phyloP scores from a whole-genome alignment of 2,797 vertebrate species.

The Brachyalestes nurse region DNA sequence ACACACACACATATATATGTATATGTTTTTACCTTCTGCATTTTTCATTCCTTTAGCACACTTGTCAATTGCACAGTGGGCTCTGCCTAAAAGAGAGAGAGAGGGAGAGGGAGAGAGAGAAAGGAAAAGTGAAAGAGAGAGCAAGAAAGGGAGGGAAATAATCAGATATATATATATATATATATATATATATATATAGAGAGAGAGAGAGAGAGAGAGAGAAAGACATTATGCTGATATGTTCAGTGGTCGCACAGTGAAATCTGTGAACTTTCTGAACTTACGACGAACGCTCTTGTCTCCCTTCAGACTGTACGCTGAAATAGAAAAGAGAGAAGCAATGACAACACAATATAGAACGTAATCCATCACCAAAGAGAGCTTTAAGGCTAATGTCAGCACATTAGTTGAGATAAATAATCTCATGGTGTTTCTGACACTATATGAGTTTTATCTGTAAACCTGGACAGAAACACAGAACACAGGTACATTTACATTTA shows the following conservation, averaged over 20 bases:
- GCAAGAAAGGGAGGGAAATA: neutral
- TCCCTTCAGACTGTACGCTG: conserved; percentile 24
- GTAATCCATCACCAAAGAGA: neutral
- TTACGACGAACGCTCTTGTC: conserved; percentile 20
- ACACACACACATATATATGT: too few relatives aligned
- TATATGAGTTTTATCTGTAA: too few relatives aligned
- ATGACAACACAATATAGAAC: neutral
- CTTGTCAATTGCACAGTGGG: conserved; percentile 38
- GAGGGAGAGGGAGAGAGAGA: neutral
- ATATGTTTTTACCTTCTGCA: neutral
- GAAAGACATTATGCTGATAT: neutral
- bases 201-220: neutral
- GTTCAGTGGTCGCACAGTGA: neutral
- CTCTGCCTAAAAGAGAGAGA: conserved; percentile 12
- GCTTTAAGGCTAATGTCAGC: too few relatives aligned
- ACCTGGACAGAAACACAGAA: too few relatives aligned
- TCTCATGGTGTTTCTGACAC: too few relatives aligned
- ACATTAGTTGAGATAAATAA: too few relatives aligned
- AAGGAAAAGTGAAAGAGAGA: neutral
- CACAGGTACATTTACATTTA: too few relatives aligned
- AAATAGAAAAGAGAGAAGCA: neutral
- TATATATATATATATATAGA: neutral
- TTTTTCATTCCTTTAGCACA: conserved; percentile 13
- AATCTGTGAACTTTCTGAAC: conserved; percentile 11
- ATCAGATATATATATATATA: neutral